Base-by-base conservation (phyloP, 2,113 vertebrate species). In the Neofelis nebulosa region DNA sequence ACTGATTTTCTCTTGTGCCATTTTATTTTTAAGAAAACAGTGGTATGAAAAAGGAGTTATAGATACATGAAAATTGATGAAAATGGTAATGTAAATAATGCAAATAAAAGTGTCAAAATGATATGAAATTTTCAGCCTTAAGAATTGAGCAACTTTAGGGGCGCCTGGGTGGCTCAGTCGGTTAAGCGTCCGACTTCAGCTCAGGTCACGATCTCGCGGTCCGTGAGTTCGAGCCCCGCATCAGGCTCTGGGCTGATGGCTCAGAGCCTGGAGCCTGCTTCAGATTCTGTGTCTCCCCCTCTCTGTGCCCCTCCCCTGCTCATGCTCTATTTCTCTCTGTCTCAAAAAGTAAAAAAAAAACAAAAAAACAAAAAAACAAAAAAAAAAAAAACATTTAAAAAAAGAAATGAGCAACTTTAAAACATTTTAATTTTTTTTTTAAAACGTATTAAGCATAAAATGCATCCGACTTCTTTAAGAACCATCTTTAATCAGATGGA, bases 21-120 rank as follows among this genome's bases (percentile, higher is more conserved):
- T 78, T 94, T 80, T 87, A 79, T 80, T 78, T 92, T 79, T 79
- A 90, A 93, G 65, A 25, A 91, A 94, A 93, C 23, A 31, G 68
- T 25, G 36, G 2, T 80, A 80, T 29, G 23, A 65, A 48, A 94
- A 84, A 66, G 18, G 6, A 76, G 11, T 48, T 81, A 65, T 1
- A 82, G 41, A 45, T 80, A n/a, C 2, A 2, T 73, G 38, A 55
- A 91, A 95, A 79, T 25, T 48, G 31, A 69, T 65, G 7, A 63
- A 89, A 95, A 61, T 1, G 48, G 4, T 68, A 63, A 89, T 87
- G 33, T 45, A 15, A 52, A 50, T 33, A n/a, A 79, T 7, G 1
- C 45, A 68, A 94, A 57, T 82, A 82, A 80, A 89, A 94, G 61
- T 68, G 31, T 76, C 14, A 41, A 41, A 90, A 94, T 74, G 15